Base-by-base conservation (phyloP, 1,140 invertebrate species). In the Zaprionus gabonicus region DNA sequence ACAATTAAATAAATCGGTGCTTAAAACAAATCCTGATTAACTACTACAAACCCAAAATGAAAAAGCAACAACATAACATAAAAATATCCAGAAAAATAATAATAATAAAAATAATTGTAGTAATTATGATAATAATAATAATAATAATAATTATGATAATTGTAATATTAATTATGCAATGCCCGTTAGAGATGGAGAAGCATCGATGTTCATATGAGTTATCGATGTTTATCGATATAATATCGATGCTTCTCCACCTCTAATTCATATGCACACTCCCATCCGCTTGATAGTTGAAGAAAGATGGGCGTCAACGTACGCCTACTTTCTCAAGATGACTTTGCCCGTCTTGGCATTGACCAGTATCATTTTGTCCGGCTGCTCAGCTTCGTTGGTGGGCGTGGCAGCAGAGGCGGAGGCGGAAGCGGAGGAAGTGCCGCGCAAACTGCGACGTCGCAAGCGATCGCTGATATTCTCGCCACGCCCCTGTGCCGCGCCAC, bases 311-410 rank as follows among this genome's bases (percentile, higher is more conserved):
- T 4, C 49, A n/a, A 7, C 28, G 28, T 17, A 20, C 55, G 55
- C 56, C 74, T 90, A 90, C 73, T 90, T 90, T 69, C 86, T 78
- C 73, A 68, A 76, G 66, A 90, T 76, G 78, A 92, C 85, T 84
- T 92, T 92, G 91, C 91, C 91, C 64, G 91, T 92, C 83, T 92
- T 92, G 82, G 91, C 84, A 78, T 92, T 91, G 65, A 92, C 91
- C 82, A 92, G 78, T 78, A 92, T 92, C 79, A 92, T 92, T 88
- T 92, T 92, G 49, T 83, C 76, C 66, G 64, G 27, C 44, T 56
- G 23, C 66, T 71, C 78, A 65, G 71, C 31, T 57, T 63, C n/a
- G 36, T 12, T 23, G 28, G 62, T 20, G 46, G 73, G n/a, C 12
- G 36, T n/a, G 17, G 44, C 28, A 12, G 55, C 7, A 15, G 74